Conservation (phyloP, 2,797 vertebrate genomes). For the Pseudopleuronectes americanus region DNA sequence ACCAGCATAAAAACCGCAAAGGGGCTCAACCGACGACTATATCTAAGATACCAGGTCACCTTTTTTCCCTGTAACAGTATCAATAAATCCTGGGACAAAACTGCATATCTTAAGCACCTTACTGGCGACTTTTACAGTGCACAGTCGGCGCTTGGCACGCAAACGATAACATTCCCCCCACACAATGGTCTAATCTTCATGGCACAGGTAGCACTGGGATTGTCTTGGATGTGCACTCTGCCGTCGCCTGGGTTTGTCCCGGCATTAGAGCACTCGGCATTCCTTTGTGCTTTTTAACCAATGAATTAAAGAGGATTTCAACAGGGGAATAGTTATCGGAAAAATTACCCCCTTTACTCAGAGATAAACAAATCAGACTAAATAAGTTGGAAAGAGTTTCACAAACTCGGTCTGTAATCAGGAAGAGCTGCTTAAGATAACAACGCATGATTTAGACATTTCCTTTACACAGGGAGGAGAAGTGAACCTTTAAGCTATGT, state of each 20-base stretch:
- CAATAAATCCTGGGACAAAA: conserved; percentile 83
- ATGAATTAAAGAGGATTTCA: conserved; percentile 86
- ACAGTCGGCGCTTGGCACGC: conserved; percentile 77
- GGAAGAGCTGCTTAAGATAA: conserved; percentile 83
- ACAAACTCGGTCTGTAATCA: conserved; percentile 82
- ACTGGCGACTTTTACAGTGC: conserved; percentile 82
- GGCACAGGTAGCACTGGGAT: conserved; percentile 86
- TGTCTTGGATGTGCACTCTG: conserved; percentile 85
- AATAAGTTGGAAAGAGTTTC: conserved; percentile 84
- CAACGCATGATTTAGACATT: conserved; percentile 83
- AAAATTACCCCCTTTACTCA: conserved; percentile 64
- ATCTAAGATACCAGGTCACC: conserved; percentile 80
- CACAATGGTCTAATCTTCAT: conserved; percentile 86
- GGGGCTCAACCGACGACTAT: conserved; percentile 66
- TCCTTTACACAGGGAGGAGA: conserved; percentile 73
- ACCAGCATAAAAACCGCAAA: conserved; percentile 68
- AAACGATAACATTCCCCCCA: conserved; percentile 81
- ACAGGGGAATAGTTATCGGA: conserved; percentile 79
- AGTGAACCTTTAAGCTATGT: conserved; percentile 82
- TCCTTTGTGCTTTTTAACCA: conserved; percentile 86
- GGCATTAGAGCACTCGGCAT: conserved; percentile 81
- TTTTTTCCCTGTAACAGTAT: conserved; percentile 70
- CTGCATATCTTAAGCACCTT: conserved; percentile 85
- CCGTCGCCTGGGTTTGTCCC: conserved; percentile 80
- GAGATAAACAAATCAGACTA: conserved; percentile 84